A percentile compares a stretch with the other conserved stretches of the same genome.
Conservation (phyloP, 2,113 vertebrate species). For the Gopherus evgoodei region DNA sequence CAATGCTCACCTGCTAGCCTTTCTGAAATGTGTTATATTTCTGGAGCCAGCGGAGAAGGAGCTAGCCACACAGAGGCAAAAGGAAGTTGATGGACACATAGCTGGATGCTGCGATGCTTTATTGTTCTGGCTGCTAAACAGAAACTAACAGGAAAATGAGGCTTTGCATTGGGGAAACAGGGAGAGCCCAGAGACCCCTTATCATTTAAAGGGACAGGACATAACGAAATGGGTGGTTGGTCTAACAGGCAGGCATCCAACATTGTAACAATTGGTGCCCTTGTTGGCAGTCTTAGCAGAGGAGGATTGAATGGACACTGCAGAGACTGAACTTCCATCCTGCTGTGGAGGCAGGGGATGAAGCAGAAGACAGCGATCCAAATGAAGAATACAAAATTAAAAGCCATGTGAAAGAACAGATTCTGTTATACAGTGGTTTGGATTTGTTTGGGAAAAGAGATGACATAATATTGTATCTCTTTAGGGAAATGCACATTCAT, state of each 20-base stretch:
- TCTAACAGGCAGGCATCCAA: not conserved
- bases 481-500: not conserved
- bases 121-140: not conserved
- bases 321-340: not conserved
- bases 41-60: not conserved
- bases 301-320: accelerated
- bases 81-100: not conserved
- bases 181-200: not conserved
- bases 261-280: not conserved
- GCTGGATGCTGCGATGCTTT: not conserved
- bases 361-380: not conserved
- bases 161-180: not conserved
- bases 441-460: not conserved
- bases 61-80: not conserved
- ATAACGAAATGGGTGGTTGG: accelerated
- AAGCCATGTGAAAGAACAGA: not conserved
- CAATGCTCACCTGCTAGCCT: accelerated
- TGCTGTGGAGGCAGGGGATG: not conserved
- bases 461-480: not conserved
- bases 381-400: not conserved
- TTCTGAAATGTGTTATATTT: not conserved
- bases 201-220: not conserved
- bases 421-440: not conserved
- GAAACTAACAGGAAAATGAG: not conserved
- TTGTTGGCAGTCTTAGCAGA: not conserved